These are phyloP conservation scores for Diuraphis noxia DNA, from an alignment of 1,140 invertebrate species.

Conservation along the genomic window DNA sequence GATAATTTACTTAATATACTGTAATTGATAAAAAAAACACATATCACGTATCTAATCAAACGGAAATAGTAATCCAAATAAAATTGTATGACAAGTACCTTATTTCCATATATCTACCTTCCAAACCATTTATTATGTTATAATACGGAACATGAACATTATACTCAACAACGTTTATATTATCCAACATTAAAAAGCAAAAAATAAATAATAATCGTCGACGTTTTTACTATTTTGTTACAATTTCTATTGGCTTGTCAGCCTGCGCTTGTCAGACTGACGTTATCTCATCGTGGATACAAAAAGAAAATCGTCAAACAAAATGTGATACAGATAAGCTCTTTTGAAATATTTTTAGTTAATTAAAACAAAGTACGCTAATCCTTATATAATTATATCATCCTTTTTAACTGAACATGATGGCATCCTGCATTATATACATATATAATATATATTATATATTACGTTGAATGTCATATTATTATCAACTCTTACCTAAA, in stretches of 20 bases:
- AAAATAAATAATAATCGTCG: background rate
- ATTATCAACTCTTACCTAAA: background rate
- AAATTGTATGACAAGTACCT: background rate
- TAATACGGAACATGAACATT: background rate
- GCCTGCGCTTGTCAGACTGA: constrained; percentile 18
- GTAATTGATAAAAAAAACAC: background rate
- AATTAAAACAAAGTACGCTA: constrained; percentile 4
- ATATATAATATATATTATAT: background rate
- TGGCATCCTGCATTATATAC: background rate
- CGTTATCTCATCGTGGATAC: background rate
- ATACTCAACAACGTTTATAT: background rate
- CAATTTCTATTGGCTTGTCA: background rate
- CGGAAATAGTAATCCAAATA: background rate
- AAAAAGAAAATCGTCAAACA: constrained; percentile 31
- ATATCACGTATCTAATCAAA: background rate
- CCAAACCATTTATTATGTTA: background rate
- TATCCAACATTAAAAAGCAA: background rate
- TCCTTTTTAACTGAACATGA: background rate
- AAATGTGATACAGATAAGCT: constrained; percentile 15
- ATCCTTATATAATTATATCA: background rate
- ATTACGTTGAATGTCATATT: background rate
- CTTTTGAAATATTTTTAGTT: constrained; percentile 14
- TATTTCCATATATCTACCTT: background rate
- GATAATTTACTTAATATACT: background rate
- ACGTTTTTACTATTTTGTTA: background rate